Evolutionary conservation across 92 coral and sea anemone genomes (phyloP).

Genomic region (Palythoa caribaeorum): DNA sequence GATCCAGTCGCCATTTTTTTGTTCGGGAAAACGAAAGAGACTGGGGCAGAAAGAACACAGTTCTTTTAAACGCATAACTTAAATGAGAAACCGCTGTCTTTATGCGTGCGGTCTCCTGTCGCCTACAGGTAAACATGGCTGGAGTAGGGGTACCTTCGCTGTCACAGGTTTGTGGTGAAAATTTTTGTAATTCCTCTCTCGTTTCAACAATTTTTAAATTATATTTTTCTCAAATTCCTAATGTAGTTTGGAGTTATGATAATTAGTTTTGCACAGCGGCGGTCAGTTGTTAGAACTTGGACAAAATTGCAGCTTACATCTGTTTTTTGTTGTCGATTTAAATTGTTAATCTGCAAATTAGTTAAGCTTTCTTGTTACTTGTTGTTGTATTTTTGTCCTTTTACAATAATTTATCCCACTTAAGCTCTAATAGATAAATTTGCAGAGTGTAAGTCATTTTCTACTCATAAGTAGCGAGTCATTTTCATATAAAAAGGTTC

Average conservation of each 20-base stretch:
- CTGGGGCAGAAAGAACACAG: slow-evolving; percentile 23
- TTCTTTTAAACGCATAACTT: slow-evolving; percentile 30
- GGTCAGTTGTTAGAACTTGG: neutral
- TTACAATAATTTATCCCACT: neutral
- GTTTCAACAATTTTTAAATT: neutral
- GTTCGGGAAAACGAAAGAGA: slow-evolving; percentile 4
- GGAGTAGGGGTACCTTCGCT: slow-evolving; percentile 87
- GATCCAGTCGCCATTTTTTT: slow-evolving; percentile 96
- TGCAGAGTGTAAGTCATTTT: neutral
- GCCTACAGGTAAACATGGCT: slow-evolving; percentile 88
- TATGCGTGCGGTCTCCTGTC: slow-evolving; percentile 25
- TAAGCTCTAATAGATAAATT: neutral
- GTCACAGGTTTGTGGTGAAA: slow-evolving; percentile 75
- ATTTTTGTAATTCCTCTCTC: neutral
- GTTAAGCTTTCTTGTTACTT: neutral
- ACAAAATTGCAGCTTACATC: slow-evolving; percentile 13
- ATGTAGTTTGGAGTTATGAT: neutral
- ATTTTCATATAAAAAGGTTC: neutral
- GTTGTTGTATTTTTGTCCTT: neutral
- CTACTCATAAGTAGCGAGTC: neutral
- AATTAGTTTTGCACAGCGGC: neutral
- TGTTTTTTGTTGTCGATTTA: neutral
- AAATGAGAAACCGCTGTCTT: slow-evolving; percentile 40
- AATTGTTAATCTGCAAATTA: neutral
- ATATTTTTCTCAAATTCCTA: neutral